Evolutionary conservation across 2,888 invertebrate genomes (phyloP).

Genomic region (Eupithecia subumbrata): DNA sequence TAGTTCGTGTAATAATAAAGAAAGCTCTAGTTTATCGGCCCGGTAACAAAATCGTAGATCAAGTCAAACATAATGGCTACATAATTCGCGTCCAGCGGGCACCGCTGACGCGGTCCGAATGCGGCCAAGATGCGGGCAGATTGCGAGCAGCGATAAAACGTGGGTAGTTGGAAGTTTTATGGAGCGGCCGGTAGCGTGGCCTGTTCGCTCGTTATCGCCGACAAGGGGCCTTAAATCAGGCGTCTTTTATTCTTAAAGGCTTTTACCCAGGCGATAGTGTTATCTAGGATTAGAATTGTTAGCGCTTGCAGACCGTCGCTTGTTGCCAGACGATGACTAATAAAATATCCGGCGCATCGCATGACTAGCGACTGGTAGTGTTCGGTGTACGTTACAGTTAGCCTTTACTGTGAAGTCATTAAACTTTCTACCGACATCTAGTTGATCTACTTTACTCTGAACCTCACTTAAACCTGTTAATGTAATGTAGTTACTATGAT

Average conservation of each 20-base stretch:
- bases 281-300: conserved; percentile 26
- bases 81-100: conserved; percentile 69
- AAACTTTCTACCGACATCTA: conserved; percentile 64
- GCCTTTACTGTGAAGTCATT: conserved; percentile 60
- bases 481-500: conserved; percentile 15
- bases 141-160: conserved; percentile 69
- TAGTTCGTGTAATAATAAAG: conserved; percentile 41
- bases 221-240: conserved; percentile 75
- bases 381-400: conserved; percentile 51
- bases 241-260: conserved; percentile 72
- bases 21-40: conserved; percentile 60
- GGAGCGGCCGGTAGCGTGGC: conserved; percentile 68
- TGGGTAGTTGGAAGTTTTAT: conserved; percentile 76
- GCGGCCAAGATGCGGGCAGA: conserved; percentile 71
- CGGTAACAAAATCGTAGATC: conserved; percentile 62
- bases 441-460: conserved; percentile 41
- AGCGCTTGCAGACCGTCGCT: neutral
- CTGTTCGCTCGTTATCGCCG: conserved; percentile 78
- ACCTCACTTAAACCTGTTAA: conserved; percentile 33
- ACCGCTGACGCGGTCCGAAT: conserved; percentile 69
- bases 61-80: conserved; percentile 69
- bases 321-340: conserved; percentile 19
- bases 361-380: conserved; percentile 49
- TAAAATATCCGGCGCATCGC: conserved; percentile 45
- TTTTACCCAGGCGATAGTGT: conserved; percentile 62